Conservation (phyloP, 2,113 vertebrate genomes). For the Indicator indicator region DNA sequence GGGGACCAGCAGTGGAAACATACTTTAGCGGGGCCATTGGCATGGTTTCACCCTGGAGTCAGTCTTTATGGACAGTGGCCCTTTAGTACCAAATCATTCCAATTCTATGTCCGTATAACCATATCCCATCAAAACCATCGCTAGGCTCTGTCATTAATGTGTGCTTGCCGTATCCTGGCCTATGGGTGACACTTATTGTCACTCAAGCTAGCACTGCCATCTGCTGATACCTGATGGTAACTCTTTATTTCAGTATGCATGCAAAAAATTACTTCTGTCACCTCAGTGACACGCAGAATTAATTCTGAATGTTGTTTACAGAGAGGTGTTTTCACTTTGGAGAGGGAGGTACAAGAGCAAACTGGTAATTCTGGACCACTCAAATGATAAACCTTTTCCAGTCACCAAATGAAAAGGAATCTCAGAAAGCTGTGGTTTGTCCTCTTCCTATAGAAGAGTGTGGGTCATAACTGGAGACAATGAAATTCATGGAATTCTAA, state of each 20-base stretch:
- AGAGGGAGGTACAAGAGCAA: background rate
- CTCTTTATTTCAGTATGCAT: background rate
- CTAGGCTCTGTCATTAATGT: background rate
- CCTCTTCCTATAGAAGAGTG: background rate
- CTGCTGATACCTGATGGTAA: constrained; percentile 62
- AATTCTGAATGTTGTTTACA: background rate
- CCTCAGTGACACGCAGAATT: background rate
- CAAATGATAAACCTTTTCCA: background rate
- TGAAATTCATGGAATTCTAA: background rate
- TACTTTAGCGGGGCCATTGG: background rate
- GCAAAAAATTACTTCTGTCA: background rate
- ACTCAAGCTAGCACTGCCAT: constrained; percentile 66
- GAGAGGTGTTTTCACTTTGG: background rate
- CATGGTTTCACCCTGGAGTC: background rate
- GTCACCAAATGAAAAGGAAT: background rate
- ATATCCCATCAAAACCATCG: background rate
- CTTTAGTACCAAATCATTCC: background rate
- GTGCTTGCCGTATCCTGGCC: background rate
- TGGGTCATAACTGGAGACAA: background rate
- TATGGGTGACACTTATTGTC: background rate
- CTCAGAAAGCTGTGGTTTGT: background rate
- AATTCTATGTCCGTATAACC: background rate
- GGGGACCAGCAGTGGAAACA: background rate
- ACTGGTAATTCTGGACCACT: background rate
- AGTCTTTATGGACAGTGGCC: background rate